Percentiles rank a stretch among this genome's conserved stretches.
These are phyloP conservation scores for Agriopis marginaria DNA, from an alignment of 2,888 invertebrate species.

Conservation along the genomic window DNA sequence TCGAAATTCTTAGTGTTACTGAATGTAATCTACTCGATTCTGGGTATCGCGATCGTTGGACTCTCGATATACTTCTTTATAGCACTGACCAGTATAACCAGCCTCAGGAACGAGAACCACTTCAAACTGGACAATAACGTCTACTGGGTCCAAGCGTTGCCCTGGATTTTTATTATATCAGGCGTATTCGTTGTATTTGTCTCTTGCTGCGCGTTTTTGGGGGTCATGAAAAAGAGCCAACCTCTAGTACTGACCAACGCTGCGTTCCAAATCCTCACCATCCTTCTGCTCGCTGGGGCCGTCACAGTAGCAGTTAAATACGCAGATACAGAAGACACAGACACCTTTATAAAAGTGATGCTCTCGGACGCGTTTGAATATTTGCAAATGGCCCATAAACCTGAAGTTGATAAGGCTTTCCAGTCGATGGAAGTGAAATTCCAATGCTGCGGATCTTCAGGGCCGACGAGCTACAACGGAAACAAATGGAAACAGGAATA, in stretches of 20 bases:
- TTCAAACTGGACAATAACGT: background rate
- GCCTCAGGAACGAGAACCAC: slow-evolving; percentile 8
- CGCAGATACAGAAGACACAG: background rate
- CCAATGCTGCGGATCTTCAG: background rate
- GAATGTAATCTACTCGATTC: background rate
- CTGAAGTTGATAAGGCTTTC: slow-evolving; percentile 1
- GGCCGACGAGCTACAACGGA: background rate
- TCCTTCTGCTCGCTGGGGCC: background rate
- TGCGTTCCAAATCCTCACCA: background rate
- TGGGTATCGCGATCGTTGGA: background rate
- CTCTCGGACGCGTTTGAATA: background rate
- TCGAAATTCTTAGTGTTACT: slow-evolving; percentile 12
- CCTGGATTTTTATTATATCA: background rate
- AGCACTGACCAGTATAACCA: background rate
- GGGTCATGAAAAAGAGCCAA: slow-evolving; percentile 11
- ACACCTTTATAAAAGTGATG: background rate
- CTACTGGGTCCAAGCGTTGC: background rate
- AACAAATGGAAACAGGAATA: background rate
- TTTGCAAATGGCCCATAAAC: background rate
- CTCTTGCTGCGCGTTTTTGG: slow-evolving; percentile 10
- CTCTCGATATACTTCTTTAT: background rate
- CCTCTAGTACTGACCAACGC: slow-evolving; percentile 5
- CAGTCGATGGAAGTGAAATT: background rate
- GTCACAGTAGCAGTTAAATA: background rate
- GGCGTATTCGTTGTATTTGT: background rate